Percentiles rank a stretch among this genome's conserved stretches.
phyloP scores from a whole-genome alignment of 2,797 vertebrate species.

The Telmatherina bonti region DNA sequence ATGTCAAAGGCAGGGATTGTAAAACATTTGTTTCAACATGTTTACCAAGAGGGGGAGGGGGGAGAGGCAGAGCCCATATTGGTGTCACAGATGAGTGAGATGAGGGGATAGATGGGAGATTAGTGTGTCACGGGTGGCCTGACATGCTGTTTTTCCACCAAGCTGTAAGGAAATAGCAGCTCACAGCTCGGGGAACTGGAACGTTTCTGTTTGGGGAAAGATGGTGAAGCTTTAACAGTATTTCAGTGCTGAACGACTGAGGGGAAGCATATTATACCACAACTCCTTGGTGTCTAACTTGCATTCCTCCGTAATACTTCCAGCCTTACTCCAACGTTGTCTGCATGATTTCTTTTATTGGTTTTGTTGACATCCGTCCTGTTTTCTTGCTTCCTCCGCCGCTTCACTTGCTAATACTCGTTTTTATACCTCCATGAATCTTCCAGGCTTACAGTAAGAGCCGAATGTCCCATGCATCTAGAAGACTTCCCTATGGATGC shows the following conservation, averaged over 20 bases:
- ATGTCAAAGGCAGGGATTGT: constrained; percentile 49
- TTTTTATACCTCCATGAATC: constrained; percentile 33
- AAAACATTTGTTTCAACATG: constrained; percentile 73
- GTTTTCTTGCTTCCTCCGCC: constrained; percentile 13
- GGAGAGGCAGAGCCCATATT: constrained; percentile 58
- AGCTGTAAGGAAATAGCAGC: constrained; percentile 72
- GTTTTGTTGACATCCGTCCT: neutral
- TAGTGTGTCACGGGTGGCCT: constrained; percentile 74
- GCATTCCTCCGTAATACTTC: constrained; percentile 7
- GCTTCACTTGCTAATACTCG: constrained; percentile 7
- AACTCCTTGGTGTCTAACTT: constrained; percentile 24
- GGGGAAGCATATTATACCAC: neutral
- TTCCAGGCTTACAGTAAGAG: constrained; percentile 95
- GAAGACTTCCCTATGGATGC: constrained; percentile 99
- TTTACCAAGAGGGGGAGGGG: constrained; percentile 67
- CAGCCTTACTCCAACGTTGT: neutral
- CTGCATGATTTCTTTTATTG: neutral
- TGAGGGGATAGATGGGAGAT: constrained; percentile 80
- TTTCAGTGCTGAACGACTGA: constrained; percentile 19
- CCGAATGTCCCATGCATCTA: constrained; percentile 99
- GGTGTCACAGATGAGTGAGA: constrained; percentile 79
- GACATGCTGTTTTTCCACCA: constrained; percentile 75
- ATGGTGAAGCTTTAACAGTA: constrained; percentile 24
- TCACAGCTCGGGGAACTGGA: constrained; percentile 55
- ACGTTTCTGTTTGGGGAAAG: constrained; percentile 47